Evolutionary conservation across 2,888 invertebrate genomes (phyloP), one percentile per base, ranked within the genome.

Genomic region (Galeruca laticollis): DNA sequence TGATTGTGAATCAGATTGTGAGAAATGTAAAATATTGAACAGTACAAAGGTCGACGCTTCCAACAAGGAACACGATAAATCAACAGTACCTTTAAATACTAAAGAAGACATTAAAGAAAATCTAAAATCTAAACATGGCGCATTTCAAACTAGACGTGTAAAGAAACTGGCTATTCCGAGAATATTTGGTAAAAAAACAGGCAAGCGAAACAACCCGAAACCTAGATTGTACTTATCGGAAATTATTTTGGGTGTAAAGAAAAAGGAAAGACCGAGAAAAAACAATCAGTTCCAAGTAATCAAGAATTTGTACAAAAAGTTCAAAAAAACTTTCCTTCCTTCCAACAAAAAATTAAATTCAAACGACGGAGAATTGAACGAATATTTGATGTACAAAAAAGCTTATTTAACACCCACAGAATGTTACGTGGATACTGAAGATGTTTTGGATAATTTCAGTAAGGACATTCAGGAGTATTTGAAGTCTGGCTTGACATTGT

Each of bases 381-480:
- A 69, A 51, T 65, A 70, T 20, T 56, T 72, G 52, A 20, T 49
- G 3, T 68, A 69, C 35, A 73, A 73, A 59, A 73, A 73, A 35
- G 71, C 70, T 4, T 68, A 60, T 56, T 68, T 80, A 60, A 80
- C 80, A 6, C 82, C 82, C 18, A 64, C 73, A 13, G 73, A 76
- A 26, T 75, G 79, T 20, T 70, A 71, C 20, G 77, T 83, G 5
- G 75, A 78, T 35, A 51, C 79, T 26, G 73, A 73, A 10, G 76
- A 82, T 69, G 79, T 83, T n/a, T 72, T 83, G 33, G 61, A 76
- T 20, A 67, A 74, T 26, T 79, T 81, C 71, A 75, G 77, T 20
- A 56, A 64, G 35, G 77, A 76, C 31, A 71, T 80, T n/a, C 80
- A 75, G 62, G 73, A 79, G 15, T 77, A 76, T 59, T 66, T 81